These are phyloP conservation scores for Apolygus lucorum DNA, from an alignment of 1,140 invertebrate genomes.

Conservation along the genomic window DNA sequence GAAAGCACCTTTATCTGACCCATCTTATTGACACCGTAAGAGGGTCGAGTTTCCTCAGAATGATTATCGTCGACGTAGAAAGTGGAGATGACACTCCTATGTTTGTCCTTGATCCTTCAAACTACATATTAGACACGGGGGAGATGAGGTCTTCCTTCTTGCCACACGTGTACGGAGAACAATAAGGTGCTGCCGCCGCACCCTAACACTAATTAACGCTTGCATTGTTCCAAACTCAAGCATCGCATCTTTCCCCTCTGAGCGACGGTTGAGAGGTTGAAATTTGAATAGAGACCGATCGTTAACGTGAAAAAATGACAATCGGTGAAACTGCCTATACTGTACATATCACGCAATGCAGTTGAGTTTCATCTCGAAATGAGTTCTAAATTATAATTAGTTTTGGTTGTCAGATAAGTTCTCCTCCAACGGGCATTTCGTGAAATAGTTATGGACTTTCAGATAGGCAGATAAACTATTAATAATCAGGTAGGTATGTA, in stretches of 20 bases:
- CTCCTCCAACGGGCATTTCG: too few relatives aligned
- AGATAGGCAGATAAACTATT: too few relatives aligned
- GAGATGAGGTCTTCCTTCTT: not conserved
- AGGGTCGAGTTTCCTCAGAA: not conserved
- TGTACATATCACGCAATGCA: not conserved
- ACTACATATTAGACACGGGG: not conserved
- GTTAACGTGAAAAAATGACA: not conserved
- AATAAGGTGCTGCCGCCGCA: not conserved
- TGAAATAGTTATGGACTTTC: too few relatives aligned
- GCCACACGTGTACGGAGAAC: conserved; percentile 5
- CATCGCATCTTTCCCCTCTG: not conserved
- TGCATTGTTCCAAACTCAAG: not conserved
- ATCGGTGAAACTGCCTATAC: not conserved
- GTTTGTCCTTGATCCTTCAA: conserved; percentile 15
- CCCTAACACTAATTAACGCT: not conserved
- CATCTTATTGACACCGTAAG: not conserved
- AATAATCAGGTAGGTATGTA: too few relatives aligned
- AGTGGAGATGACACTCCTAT: conserved; percentile 10
- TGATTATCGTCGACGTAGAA: not conserved
- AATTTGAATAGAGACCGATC: not conserved
- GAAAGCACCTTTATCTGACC: not conserved
- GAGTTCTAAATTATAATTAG: not conserved
- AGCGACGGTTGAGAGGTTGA: not conserved
- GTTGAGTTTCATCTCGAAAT: not conserved
- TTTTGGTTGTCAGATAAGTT: not conserved